Conservation (phyloP, 2,113 vertebrate species). For the Daubentonia madagascariensis region DNA sequence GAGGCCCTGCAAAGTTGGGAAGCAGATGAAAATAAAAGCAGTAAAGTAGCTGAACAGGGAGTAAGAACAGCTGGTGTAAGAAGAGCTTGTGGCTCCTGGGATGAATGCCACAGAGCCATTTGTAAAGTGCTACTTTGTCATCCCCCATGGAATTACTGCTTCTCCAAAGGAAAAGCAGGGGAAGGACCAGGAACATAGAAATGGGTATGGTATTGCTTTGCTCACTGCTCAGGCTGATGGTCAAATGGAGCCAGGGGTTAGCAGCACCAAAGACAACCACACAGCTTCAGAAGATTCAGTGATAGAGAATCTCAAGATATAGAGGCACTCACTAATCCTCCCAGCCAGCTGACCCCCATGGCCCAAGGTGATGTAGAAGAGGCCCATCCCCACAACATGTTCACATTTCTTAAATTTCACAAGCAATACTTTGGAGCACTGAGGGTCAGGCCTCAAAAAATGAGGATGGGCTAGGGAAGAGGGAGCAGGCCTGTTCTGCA, state of each 20-base stretch:
- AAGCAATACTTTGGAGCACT: background rate
- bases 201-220: slow-evolving; percentile 65
- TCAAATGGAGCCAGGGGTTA: slow-evolving; percentile 49
- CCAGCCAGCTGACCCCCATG: background rate
- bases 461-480: background rate
- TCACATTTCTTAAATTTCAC: slow-evolving; percentile 59
- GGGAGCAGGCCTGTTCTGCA: slow-evolving; percentile 20
- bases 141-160: background rate
- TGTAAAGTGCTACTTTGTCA: slow-evolving; percentile 71
- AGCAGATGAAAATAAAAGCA: slow-evolving; percentile 35
- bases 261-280: slow-evolving; percentile 69
- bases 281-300: slow-evolving; percentile 24
- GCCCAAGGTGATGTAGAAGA: background rate
- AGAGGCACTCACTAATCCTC: background rate
- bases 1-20: background rate
- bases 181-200: background rate
- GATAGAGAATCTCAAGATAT: background rate
- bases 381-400: background rate
- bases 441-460: background rate
- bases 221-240: slow-evolving; percentile 42
- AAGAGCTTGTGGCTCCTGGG: slow-evolving; percentile 40
- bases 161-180: slow-evolving; percentile 58
- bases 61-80: slow-evolving; percentile 55
- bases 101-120: slow-evolving; percentile 25
- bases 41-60: background rate